A percentile compares a stretch with the other conserved stretches of the same genome.
phyloP scores from a whole-genome alignment of 2,888 invertebrate genomes.

The Nezara viridula region DNA sequence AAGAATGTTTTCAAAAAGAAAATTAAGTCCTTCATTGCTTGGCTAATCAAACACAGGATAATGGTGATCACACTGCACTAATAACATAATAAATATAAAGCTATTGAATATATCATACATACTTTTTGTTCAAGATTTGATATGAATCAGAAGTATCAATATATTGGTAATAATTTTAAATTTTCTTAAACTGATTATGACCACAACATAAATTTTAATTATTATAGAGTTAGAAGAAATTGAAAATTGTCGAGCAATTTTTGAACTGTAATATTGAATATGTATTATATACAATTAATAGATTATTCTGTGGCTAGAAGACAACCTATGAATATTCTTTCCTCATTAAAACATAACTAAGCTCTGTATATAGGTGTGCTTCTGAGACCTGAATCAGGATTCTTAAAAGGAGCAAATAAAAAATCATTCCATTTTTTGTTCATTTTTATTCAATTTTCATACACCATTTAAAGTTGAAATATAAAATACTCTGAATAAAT shows the following conservation, averaged over 20 bases:
- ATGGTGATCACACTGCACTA: neutral
- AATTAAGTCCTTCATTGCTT: too few relatives aligned
- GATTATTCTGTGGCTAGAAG: neutral
- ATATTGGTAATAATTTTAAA: neutral
- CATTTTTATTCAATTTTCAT: slow-evolving; percentile 53
- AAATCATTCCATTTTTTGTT: neutral
- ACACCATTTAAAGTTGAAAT: slow-evolving; percentile 52
- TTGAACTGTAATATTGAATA: neutral
- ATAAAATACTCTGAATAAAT: slow-evolving; percentile 50
- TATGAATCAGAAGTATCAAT: neutral
- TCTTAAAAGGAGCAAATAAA: slow-evolving; percentile 6
- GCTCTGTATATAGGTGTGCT: neutral
- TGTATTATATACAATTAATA: neutral
- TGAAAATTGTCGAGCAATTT: neutral
- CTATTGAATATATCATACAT: neutral
- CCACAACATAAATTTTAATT: too few relatives aligned
- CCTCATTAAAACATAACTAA: neutral
- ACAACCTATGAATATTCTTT: neutral
- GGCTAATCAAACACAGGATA: neutral
- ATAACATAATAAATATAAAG: neutral
- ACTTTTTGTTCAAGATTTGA: neutral
- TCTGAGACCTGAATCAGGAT: neutral
- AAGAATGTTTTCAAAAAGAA: too few relatives aligned
- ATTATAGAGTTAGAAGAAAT: too few relatives aligned
- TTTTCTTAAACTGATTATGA: neutral